phyloP scores from a whole-genome alignment of 1,140 invertebrate genomes.

The Campodea augens region DNA sequence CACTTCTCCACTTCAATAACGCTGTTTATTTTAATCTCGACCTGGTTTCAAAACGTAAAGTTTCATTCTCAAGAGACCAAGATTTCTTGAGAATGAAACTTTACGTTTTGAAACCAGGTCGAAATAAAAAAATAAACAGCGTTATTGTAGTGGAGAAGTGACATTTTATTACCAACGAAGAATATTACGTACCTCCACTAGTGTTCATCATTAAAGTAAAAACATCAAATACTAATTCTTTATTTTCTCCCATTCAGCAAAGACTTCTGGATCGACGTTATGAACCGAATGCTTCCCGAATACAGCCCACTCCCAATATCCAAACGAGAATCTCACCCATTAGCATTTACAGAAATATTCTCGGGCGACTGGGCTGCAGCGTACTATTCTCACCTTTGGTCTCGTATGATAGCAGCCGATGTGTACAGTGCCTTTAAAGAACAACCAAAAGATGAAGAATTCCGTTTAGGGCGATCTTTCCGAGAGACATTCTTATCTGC shows the following conservation, averaged over 20 bases:
- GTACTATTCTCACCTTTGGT: conserved; percentile 59
- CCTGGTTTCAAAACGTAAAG: too few relatives aligned
- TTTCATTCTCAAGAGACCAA: too few relatives aligned
- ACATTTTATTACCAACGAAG: too few relatives aligned
- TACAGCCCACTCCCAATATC: conserved; percentile 52
- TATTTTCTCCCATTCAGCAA: conserved; percentile 22
- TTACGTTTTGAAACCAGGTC: too few relatives aligned
- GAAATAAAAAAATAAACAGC: too few relatives aligned
- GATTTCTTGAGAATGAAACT: too few relatives aligned
- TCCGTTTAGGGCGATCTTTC: conserved; percentile 26
- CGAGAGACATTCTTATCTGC: conserved; percentile 65
- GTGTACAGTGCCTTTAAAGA: conserved; percentile 67
- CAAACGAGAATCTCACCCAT: conserved; percentile 55
- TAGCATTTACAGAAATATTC: conserved; percentile 54
- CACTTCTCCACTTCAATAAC: too few relatives aligned
- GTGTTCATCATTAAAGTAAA: conserved; percentile 18
- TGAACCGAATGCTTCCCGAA: conserved; percentile 50
- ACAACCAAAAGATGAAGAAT: conserved; percentile 20
- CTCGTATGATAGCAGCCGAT: conserved; percentile 74
- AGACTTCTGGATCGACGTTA: conserved; percentile 60
- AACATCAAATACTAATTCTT: conserved; percentile 19
- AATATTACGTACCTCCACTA: too few relatives aligned
- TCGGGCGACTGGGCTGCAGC: conserved; percentile 48
- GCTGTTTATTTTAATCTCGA: too few relatives aligned
- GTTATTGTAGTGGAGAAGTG: conserved; percentile 1